phyloP scores from a whole-genome alignment of 2,888 invertebrate genomes.

The Atrina japonica region DNA sequence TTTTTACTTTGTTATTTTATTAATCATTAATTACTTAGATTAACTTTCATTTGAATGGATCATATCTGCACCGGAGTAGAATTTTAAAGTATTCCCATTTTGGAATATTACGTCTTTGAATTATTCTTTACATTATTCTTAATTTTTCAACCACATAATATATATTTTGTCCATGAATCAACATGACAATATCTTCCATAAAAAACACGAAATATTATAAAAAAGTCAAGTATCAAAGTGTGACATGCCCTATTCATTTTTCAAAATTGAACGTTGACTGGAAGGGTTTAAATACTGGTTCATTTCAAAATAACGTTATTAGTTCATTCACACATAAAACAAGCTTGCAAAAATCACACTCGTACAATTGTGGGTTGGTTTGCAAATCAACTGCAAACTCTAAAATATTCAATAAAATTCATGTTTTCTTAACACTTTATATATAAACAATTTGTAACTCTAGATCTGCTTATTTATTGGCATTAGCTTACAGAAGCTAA shows the following conservation, averaged over 20 bases:
- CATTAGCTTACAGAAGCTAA: too few species aligned
- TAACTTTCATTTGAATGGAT: constrained; percentile 4
- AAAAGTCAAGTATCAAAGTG: neutral
- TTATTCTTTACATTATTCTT: neutral
- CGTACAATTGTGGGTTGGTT: neutral
- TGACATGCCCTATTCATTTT: constrained; percentile 13
- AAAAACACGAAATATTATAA: too few species aligned
- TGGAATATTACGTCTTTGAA: too few species aligned
- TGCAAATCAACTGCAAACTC: constrained; percentile 6
- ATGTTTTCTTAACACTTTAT: too few species aligned
- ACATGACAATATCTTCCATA: constrained; percentile 1
- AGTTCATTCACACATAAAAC: neutral
- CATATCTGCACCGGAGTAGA: constrained; percentile 4
- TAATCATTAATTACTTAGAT: neutral
- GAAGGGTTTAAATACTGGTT: constrained; percentile 13
- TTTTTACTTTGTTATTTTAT: neutral
- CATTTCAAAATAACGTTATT: neutral
- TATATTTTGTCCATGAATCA: neutral
- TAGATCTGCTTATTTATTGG: too few species aligned
- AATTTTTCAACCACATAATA: neutral
- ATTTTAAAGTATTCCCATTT: neutral
- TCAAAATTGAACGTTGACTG: constrained; percentile 8
- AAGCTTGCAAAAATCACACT: neutral
- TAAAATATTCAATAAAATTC: too few species aligned
- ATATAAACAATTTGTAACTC: too few species aligned